These are phyloP conservation scores for Orthonevra nobilis DNA, from an alignment of 2,888 invertebrate species.

Conservation along the genomic window DNA sequence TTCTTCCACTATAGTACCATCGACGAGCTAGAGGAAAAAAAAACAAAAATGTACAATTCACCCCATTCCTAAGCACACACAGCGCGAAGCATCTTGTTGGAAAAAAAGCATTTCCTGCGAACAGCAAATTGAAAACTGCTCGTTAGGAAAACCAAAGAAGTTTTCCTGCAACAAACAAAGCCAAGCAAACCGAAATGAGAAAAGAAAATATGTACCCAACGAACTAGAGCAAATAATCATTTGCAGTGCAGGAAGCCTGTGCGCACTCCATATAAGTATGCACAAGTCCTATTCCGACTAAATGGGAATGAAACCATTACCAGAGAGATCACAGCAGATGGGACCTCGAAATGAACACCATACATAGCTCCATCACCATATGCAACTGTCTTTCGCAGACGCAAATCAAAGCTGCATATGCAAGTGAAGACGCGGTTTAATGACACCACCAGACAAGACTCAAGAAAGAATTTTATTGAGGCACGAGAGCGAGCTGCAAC, in stretches of 20 bases:
- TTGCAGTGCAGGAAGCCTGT: conserved; percentile 14
- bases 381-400: conserved; percentile 9
- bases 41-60: no score
- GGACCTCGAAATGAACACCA: conserved; percentile 43
- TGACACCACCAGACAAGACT: conserved; percentile 49
- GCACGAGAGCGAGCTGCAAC: background rate
- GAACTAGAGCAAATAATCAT: conserved; percentile 68
- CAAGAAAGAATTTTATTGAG: conserved; percentile 21
- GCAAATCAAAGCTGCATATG: conserved; percentile 52
- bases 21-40: background rate
- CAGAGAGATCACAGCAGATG: conserved; percentile 52
- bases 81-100: background rate
- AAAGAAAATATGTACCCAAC: conserved; percentile 58
- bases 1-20: conserved; percentile 31
- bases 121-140: conserved; percentile 55
- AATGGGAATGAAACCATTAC: conserved; percentile 44
- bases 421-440: conserved; percentile 45
- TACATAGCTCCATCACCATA: background rate
- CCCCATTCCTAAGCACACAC: background rate
- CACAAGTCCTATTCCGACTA: no score
- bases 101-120: conserved; percentile 44
- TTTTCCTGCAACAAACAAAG: conserved; percentile 40
- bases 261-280: background rate
- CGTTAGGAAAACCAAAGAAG: conserved; percentile 13
- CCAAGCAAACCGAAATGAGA: conserved; percentile 35